Evolutionary conservation across 2,797 vertebrate genomes (phyloP), one percentile per base, ranked within the genome.

Genomic region (Loriculus beryllinus): DNA sequence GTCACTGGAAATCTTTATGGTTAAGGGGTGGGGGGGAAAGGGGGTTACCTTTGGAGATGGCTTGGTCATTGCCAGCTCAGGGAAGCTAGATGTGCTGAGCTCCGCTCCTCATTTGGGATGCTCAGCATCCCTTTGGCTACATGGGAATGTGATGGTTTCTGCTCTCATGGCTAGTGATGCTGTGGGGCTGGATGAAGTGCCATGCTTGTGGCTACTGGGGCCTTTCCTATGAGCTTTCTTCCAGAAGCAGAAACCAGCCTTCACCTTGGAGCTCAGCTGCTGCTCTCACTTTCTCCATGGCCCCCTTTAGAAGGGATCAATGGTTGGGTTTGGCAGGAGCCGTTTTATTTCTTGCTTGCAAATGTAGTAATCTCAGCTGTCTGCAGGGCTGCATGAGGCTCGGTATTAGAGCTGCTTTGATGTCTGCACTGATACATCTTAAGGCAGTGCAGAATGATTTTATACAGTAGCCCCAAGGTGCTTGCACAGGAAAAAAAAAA

Each of bases 381-480:
- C 94, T 94, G 80, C 28, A 7, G 92, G 86, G 92, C 96, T 95
- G 75, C 12, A 13, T 91, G 76, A 95, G 93, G 67, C 96, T 95
- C 47, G 12, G 82, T 95, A 84, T 95, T 95, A 65, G 88, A 96
- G 94, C 93, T 88, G 87, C 88, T 97, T 96, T 97, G 96, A 83
- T 97, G 94, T 93, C 95, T 95, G 90, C 67, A 29, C 87, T 81
- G 86, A 91, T 94, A 68, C 76, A 92, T 94, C 94, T 95, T 93
- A 89, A 96, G 81, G 94, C 95, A 92, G 59, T 88, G 94, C 64
- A 93, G 86, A 89, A 88, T 85, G 71, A 75, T 96, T 97, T 93
- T 82, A 39, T 64, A 54, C 88, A 43, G 82, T 90, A 70, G 79
- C 86, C 92, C 82, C 48, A 8, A 97, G 94, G 87, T 90, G 72